Evolutionary conservation across 2,797 vertebrate genomes (phyloP).

Genomic region (Simalia tracyae): DNA sequence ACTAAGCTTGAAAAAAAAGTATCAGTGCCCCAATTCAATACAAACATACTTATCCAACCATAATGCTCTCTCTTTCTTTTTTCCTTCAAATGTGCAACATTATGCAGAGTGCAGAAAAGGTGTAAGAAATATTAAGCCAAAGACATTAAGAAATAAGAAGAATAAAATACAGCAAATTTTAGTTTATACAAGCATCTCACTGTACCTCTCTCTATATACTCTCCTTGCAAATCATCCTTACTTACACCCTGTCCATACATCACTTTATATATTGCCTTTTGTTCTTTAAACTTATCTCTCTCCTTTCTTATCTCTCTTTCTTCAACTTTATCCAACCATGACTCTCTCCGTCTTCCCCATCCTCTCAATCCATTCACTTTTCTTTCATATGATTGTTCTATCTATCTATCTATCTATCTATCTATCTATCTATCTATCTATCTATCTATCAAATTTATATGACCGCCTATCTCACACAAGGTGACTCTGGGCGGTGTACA

Average conservation of each 20-base stretch:
- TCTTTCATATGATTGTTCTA: background rate
- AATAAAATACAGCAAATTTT: background rate
- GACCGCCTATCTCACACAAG: background rate
- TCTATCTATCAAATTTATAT: background rate
- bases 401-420: background rate
- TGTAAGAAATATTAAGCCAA: background rate
- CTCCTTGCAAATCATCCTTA: background rate
- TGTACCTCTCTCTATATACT: background rate
- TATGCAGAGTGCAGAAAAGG: background rate
- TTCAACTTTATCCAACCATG: background rate
- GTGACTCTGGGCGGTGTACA: background rate
- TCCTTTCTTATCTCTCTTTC: background rate
- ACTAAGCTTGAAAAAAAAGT: background rate
- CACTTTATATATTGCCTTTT: background rate
- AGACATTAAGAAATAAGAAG: background rate
- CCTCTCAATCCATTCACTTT: background rate
- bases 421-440: background rate
- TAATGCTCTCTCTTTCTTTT: background rate
- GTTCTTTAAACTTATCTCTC: background rate
- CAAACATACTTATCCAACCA: background rate
- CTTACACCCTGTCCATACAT: background rate
- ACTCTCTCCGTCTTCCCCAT: background rate
- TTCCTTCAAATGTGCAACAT: background rate
- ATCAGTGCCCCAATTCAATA: background rate
- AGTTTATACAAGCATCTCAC: background rate